These are phyloP conservation scores for Odontesthes bonariensis DNA, from an alignment of 2,113 vertebrate species.

Conservation along the genomic window DNA sequence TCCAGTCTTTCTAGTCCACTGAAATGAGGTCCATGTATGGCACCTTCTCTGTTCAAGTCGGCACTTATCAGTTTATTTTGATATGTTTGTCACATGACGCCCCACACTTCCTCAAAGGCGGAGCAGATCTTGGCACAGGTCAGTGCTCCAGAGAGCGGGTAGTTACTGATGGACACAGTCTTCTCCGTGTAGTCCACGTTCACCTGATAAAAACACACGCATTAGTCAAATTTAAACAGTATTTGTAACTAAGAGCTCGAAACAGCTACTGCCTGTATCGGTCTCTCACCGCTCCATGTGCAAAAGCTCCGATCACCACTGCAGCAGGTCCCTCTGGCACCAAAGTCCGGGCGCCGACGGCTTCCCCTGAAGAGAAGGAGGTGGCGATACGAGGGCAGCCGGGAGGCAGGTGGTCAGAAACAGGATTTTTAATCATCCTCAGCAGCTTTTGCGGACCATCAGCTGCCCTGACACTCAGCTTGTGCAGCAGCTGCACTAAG, in stretches of 20 bases:
- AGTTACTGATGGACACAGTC: slow-evolving; percentile 94
- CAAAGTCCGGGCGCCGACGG: slow-evolving; percentile 81
- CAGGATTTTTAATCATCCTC: slow-evolving; percentile 96
- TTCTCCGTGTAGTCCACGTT: slow-evolving; percentile 94
- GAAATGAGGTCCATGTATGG: slow-evolving; percentile 16
- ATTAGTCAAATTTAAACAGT: slow-evolving; percentile 9
- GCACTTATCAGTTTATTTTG: slow-evolving; percentile 1
- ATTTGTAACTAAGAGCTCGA: background rate
- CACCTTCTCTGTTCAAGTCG: background rate
- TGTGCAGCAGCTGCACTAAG: slow-evolving; percentile 96
- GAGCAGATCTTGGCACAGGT: slow-evolving; percentile 96
- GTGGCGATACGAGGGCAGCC: slow-evolving; percentile 91
- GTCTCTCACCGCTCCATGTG: slow-evolving; percentile 90
- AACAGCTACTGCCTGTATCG: background rate
- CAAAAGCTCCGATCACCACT: slow-evolving; percentile 95
- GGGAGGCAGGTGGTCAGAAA: slow-evolving; percentile 92
- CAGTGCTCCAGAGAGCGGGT: slow-evolving; percentile 95
- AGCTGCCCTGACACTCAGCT: slow-evolving; percentile 94
- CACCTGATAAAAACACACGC: slow-evolving; percentile 78
- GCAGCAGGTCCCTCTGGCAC: slow-evolving; percentile 89
- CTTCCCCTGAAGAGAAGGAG: slow-evolving; percentile 87
- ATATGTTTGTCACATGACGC: slow-evolving; percentile 83
- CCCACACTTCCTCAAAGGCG: slow-evolving; percentile 96
- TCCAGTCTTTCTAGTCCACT: slow-evolving; percentile 27
- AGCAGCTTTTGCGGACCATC: slow-evolving; percentile 95